Evolutionary conservation across 1,140 invertebrate genomes (phyloP), one percentile per base, ranked within the genome.

Genomic region (Achroia grisella): DNA sequence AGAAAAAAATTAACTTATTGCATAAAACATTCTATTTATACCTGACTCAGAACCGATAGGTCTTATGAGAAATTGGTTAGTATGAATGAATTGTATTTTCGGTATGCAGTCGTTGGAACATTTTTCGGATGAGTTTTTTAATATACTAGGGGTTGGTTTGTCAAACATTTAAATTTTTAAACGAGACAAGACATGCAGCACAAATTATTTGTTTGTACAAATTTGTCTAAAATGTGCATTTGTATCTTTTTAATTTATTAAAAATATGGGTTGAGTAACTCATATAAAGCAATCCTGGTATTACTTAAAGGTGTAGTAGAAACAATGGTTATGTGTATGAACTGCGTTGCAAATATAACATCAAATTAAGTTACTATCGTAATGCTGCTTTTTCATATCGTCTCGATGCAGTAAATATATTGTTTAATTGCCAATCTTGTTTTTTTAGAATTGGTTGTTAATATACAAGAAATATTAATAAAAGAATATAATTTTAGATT

Each of bases 151-250:
- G 71, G 62, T 51, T 56, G 56, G 47, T 31, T 52, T 71, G 72
- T 69, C 66, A 59, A n/a, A 78, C 75, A 81, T 81, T 78, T 75
- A 75, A 75, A 78, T 72, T 76, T 78, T 78, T 71, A 75, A 81
- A 57, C 66, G 64, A 62, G 62, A 63, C 65, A 61, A 70, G 71
- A 71, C 69, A 61, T 39, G 42, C 37, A 56, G 48, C 55, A 56
- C 60, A 62, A 69, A 56, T 60, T 71, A 78, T 76, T 80, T 76
- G 67, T 77, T 65, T 62, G 60, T 58, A 68, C 64, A 66, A 71
- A 78, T 74, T 68, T 65, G 58, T 71, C 70, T 48, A 56, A 37
- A 37, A 37, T 14, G 33, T 35, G 14, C 33, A 5, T n/a, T 11
- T 35, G n/a, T 35, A 12, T 14, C 8, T 2, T 14, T 35, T 35